Percentiles rank a stretch among this genome's conserved stretches.
Conservation (phyloP, 2,888 invertebrate genomes). For the Himalopsyche kuldschensis region DNA sequence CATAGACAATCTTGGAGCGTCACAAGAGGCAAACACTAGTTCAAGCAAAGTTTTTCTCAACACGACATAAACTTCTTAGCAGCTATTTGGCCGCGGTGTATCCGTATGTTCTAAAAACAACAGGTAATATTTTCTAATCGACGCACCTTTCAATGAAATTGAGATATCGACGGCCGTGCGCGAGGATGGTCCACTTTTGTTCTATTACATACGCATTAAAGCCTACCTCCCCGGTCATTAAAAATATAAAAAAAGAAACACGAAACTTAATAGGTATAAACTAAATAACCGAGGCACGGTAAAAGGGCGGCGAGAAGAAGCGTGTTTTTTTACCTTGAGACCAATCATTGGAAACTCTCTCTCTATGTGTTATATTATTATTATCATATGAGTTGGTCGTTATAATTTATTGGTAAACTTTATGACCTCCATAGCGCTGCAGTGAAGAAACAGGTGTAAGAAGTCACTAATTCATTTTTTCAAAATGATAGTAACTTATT, state of each 20-base stretch:
- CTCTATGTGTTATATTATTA: neutral
- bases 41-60: too few species aligned
- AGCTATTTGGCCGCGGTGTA: neutral
- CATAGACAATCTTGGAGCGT: too few species aligned
- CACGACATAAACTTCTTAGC: neutral
- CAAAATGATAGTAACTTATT: too few species aligned
- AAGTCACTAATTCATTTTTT: too few species aligned
- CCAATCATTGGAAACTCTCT: neutral
- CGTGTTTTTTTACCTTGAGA: neutral
- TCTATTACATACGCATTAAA: neutral
- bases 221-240: neutral
- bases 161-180: constrained; percentile 25
- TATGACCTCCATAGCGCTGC: too few species aligned
- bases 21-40: too few species aligned
- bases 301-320: neutral
- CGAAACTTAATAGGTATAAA: neutral
- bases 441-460: too few species aligned
- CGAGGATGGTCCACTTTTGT: constrained; percentile 4
- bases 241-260: neutral
- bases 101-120: neutral
- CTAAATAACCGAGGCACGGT: neutral
- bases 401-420: too few species aligned
- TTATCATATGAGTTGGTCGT: too few species aligned
- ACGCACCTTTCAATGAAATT: constrained; percentile 18
- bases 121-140: constrained; percentile 15